phyloP scores from a whole-genome alignment of 64 coral and sea anemone genomes.

The Orbicella faveolata region DNA sequence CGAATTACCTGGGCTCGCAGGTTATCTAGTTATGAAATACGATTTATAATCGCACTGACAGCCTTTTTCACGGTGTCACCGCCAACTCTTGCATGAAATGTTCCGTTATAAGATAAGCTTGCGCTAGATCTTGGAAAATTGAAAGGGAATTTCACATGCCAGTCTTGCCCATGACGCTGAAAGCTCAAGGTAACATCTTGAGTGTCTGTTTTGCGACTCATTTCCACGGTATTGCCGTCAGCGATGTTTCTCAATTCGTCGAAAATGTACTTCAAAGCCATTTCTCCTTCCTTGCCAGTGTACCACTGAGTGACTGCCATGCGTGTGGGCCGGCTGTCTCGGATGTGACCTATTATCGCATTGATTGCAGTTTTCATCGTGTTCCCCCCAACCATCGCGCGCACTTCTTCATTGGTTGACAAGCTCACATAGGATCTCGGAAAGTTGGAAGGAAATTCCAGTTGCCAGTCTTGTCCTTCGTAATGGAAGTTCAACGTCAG shows the following conservation, averaged over 20 bases:
- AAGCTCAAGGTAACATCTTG: slow-evolving; percentile 6
- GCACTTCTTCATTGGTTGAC: not conserved
- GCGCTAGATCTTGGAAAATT: slow-evolving; percentile 10
- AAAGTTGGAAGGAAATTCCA: slow-evolving; percentile 1
- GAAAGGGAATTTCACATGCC: not conserved
- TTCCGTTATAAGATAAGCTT: not conserved
- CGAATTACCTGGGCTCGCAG: too few species aligned
- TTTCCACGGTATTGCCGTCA: not conserved
- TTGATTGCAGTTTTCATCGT: not conserved
- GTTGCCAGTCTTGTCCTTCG: slow-evolving; percentile 1
- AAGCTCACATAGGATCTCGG: not conserved
- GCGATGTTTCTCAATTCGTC: not conserved
- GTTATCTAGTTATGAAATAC: too few species aligned
- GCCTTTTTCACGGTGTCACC: not conserved
- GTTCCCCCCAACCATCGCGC: not conserved
- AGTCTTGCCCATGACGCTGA: not conserved
- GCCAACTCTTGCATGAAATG: not conserved
- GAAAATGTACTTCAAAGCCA: not conserved
- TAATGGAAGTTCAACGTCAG: not conserved
- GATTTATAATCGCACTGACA: not conserved
- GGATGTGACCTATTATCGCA: slow-evolving; percentile 13
- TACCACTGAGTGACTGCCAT: not conserved
- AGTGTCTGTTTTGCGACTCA: slow-evolving; percentile 15
- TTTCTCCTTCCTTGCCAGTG: not conserved
- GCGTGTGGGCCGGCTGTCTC: not conserved